Evolutionary conservation across 2,113 vertebrate genomes (phyloP).

Genomic region (Setophaga kirtlandii): DNA sequence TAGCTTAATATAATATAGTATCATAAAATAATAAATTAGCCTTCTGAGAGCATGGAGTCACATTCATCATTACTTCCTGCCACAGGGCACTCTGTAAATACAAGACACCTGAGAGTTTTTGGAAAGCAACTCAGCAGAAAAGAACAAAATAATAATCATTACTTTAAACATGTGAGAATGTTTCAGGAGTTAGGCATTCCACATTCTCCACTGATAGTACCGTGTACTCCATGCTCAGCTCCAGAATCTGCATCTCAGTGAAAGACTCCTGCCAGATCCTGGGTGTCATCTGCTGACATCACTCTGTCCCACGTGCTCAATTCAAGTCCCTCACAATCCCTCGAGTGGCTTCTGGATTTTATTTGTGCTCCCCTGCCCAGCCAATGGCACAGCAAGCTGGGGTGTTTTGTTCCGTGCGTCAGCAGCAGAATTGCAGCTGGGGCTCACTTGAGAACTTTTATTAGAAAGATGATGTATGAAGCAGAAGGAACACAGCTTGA

Average conservation of each 20-base stretch:
- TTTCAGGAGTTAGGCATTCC: background rate
- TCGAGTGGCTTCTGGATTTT: background rate
- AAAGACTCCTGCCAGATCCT: background rate
- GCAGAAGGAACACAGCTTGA: constrained; percentile 52
- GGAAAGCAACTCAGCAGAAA: background rate
- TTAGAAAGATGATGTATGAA: constrained; percentile 43
- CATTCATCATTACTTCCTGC: too few relatives aligned
- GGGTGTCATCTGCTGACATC: background rate
- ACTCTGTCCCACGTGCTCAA: background rate
- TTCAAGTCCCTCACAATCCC: background rate
- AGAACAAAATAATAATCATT: background rate
- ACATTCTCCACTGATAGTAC: background rate
- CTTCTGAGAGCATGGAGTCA: too few relatives aligned
- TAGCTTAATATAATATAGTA: too few relatives aligned
- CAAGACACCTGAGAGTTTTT: background rate
- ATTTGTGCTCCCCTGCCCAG: background rate
- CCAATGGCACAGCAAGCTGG: background rate
- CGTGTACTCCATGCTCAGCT: background rate
- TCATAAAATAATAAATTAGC: too few relatives aligned
- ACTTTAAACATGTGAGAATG: background rate
- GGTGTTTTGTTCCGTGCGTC: background rate
- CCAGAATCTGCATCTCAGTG: background rate
- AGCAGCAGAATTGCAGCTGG: constrained; percentile 50
- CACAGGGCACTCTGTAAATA: too few relatives aligned
- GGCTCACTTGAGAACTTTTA: constrained; percentile 23